A percentile compares a stretch with the other conserved stretches of the same genome.
phyloP scores from a whole-genome alignment of 2,888 invertebrate species.

The Chalcis sispes region DNA sequence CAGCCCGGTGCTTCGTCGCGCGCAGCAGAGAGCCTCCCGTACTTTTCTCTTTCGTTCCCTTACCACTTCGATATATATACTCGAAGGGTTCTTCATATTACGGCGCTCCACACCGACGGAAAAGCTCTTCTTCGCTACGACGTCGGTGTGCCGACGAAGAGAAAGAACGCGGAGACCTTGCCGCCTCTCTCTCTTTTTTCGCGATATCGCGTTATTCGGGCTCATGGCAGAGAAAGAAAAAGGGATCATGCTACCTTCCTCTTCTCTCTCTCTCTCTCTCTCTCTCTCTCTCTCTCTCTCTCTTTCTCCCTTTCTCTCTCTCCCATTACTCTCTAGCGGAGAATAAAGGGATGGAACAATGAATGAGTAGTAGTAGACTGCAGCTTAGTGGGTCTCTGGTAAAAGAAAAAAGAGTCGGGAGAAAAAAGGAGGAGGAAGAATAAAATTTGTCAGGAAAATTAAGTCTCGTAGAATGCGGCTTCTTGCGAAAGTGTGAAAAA shows the following conservation, averaged over 20 bases:
- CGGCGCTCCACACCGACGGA: neutral
- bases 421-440: neutral
- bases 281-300: too few relatives aligned
- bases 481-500: too few relatives aligned
- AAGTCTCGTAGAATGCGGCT: too few relatives aligned
- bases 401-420: neutral
- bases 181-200: conserved; percentile 14
- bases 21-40: conserved; percentile 9
- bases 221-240: conserved; percentile 10
- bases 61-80: too few relatives aligned
- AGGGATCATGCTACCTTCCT: neutral
- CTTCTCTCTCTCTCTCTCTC: too few relatives aligned
- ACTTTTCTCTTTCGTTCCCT: conserved; percentile 12
- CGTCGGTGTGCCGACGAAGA: too few relatives aligned
- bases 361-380: neutral
- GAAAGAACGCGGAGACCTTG: too few relatives aligned
- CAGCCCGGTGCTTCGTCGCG: too few relatives aligned
- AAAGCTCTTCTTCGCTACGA: neutral
- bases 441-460: too few relatives aligned
- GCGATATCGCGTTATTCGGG: too few relatives aligned
- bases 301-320: too few relatives aligned
- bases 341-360: conserved; percentile 31
- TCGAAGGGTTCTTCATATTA: conserved; percentile 41
- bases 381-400: neutral
- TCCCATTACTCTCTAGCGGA: too few relatives aligned